These are phyloP conservation scores for Bombus confusus DNA, from an alignment of 1,140 invertebrate species.

Conservation along the genomic window DNA sequence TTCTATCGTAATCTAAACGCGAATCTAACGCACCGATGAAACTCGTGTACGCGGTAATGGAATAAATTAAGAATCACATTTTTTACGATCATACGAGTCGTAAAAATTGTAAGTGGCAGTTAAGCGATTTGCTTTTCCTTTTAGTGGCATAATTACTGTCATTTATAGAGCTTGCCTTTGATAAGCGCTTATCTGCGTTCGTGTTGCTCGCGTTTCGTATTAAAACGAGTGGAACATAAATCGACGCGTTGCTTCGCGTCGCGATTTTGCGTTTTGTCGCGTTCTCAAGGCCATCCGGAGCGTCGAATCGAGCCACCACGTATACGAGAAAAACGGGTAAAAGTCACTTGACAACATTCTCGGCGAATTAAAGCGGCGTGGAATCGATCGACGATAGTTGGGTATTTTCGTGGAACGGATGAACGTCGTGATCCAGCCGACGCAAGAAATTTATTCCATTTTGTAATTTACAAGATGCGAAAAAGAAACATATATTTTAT, in stretches of 20 bases:
- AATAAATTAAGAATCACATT: neutral
- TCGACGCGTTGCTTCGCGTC: neutral
- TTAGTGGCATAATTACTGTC: neutral
- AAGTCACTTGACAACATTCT: constrained; percentile 21
- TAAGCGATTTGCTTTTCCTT: neutral
- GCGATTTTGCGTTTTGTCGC: neutral
- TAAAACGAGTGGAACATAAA: neutral
- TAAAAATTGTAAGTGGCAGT: neutral
- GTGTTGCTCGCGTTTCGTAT: neutral
- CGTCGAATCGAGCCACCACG: neutral
- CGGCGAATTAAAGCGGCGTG: neutral
- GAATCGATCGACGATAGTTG: neutral
- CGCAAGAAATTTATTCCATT: neutral
- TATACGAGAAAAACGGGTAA: constrained; percentile 14
- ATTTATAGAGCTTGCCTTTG: constrained; percentile 10
- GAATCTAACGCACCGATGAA: neutral
- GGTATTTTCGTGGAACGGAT: constrained; percentile 6
- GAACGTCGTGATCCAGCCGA: neutral
- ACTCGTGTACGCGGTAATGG: neutral
- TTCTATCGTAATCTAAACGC: neutral
- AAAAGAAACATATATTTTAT: neutral
- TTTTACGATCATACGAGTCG: neutral
- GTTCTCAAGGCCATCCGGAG: constrained; percentile 10
- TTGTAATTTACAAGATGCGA: neutral
- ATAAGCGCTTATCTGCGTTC: constrained; percentile 8